Conservation (phyloP, 1,140 invertebrate genomes). For the Nixonia krombeini region DNA sequence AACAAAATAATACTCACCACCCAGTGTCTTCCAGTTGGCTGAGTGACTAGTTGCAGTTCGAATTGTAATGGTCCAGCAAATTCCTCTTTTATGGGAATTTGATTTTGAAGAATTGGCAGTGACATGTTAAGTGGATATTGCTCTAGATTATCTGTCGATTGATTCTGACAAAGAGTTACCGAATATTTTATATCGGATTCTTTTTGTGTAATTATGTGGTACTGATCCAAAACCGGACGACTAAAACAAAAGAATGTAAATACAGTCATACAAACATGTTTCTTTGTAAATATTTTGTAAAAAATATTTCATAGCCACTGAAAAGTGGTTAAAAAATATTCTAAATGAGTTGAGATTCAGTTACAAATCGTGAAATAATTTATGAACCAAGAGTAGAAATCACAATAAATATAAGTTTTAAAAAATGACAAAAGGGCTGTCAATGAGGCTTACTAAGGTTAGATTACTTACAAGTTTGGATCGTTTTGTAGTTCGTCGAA, state of each 20-base stretch:
- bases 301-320: no score
- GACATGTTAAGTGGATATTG: no score
- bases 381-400: neutral
- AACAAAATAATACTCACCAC: constrained; percentile 50
- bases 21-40: constrained; percentile 54
- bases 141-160: no score
- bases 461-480: neutral
- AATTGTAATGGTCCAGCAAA: constrained; percentile 60
- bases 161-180: no score
- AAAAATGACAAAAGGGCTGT: neutral
- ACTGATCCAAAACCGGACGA: no score
- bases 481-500: constrained; percentile 15
- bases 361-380: neutral
- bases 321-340: neutral
- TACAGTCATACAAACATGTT: neutral
- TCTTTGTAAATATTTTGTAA: no score
- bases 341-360: neutral
- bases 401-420: neutral
- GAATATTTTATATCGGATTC: constrained; percentile 11
- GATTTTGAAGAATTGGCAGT: neutral
- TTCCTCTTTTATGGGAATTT: constrained; percentile 52
- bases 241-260: neutral
- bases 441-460: neutral
- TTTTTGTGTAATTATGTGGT: constrained; percentile 12
- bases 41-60: constrained; percentile 47